Percentiles rank a stretch among this genome's conserved stretches.
These are phyloP conservation scores for Pseudomyrmex gracilis DNA, from an alignment of 1,140 invertebrate species.

Conservation along the genomic window DNA sequence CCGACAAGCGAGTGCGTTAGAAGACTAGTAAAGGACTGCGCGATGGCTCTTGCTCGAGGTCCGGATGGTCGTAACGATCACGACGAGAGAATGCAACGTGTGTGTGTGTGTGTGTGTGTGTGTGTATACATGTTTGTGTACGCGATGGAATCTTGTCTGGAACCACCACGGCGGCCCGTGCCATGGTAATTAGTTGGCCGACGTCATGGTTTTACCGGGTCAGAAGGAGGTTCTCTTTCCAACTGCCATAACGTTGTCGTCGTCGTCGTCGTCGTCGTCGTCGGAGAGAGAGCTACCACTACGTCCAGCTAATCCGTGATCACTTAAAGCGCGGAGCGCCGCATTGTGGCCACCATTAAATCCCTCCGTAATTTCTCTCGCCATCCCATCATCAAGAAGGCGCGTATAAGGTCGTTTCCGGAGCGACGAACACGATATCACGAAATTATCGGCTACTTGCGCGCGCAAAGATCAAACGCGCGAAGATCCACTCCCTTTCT, in stretches of 20 bases:
- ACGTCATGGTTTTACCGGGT: constrained; percentile 65
- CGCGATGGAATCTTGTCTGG: constrained; percentile 27
- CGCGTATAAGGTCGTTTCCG: neutral
- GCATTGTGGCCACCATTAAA: constrained; percentile 75
- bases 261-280: constrained; percentile 8
- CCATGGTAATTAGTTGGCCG: constrained; percentile 74
- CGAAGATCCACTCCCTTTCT: constrained; percentile 21
- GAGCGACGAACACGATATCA: neutral
- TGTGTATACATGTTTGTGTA: neutral
- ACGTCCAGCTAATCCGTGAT: constrained; percentile 74
- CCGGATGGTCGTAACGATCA: constrained; percentile 73
- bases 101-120: neutral
- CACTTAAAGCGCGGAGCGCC: constrained; percentile 70
- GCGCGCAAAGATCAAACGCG: neutral
- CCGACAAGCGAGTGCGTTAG: constrained; percentile 36
- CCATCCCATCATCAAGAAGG: constrained; percentile 43
- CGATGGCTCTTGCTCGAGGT: constrained; percentile 35
- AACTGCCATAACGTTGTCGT: constrained; percentile 2
- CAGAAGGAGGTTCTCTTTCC: constrained; percentile 29
- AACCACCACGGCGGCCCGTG: constrained; percentile 65
- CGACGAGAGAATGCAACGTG: constrained; percentile 50
- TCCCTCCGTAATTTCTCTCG: constrained; percentile 74
- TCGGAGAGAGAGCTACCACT: constrained; percentile 41
- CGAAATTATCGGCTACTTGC: neutral
- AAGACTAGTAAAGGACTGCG: constrained; percentile 38